A percentile compares a stretch with the other conserved stretches of the same genome.
phyloP scores from a whole-genome alignment of 2,113 vertebrate species.

The Anthoscopus minutus region DNA sequence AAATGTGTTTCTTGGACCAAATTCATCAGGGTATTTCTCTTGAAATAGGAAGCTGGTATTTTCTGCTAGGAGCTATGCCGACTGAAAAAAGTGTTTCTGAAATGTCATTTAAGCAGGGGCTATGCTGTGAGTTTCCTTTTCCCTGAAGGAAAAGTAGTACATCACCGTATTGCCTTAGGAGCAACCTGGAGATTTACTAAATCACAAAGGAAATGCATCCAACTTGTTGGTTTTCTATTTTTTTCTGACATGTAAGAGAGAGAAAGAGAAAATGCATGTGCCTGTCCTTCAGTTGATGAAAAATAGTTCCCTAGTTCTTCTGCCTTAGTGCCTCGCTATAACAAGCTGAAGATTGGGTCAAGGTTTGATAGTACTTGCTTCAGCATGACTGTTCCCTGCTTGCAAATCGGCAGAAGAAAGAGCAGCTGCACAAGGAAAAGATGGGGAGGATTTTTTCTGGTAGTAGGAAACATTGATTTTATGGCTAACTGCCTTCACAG shows the following conservation, averaged over 20 bases:
- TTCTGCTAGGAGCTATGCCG: background rate
- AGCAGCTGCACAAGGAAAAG: background rate
- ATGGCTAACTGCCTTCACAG: background rate
- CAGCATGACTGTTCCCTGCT: background rate
- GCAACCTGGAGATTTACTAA: background rate
- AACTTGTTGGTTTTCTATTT: background rate
- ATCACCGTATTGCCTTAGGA: background rate
- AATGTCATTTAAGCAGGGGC: background rate
- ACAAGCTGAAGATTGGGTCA: background rate
- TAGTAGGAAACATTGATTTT: background rate
- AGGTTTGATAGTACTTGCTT: background rate
- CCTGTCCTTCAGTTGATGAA: background rate
- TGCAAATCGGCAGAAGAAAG: background rate
- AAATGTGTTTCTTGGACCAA: background rate
- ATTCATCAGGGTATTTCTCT: background rate
- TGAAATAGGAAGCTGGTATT: background rate
- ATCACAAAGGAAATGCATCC: background rate
- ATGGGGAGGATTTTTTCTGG: background rate
- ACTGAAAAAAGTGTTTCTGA: background rate
- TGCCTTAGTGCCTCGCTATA: background rate
- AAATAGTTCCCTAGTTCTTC: background rate
- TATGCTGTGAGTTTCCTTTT: background rate
- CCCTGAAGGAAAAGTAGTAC: background rate
- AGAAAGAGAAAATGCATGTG: background rate
- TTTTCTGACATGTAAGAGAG: background rate